Evolutionary conservation across 2,113 vertebrate species (phyloP).

Genomic region (Macrotus californicus): DNA sequence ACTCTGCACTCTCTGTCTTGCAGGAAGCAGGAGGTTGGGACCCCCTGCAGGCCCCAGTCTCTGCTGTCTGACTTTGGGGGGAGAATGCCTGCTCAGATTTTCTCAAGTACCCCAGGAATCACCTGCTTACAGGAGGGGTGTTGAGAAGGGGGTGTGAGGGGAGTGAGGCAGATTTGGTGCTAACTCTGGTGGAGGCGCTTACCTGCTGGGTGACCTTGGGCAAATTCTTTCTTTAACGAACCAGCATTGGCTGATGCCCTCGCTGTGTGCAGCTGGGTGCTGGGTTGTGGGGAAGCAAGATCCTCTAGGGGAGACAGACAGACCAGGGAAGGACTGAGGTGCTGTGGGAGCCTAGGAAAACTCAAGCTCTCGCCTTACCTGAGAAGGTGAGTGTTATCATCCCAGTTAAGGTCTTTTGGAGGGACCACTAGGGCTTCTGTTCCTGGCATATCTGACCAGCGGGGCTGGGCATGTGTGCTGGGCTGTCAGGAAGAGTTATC

Average conservation of each 20-base stretch:
- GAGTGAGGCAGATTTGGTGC: neutral
- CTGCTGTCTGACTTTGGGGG: neutral
- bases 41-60: neutral
- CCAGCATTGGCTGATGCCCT: neutral
- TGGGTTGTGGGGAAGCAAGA: neutral
- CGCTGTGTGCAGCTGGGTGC: neutral
- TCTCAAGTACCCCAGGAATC: neutral
- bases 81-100: neutral
- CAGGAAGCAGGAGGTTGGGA: neutral
- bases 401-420: neutral
- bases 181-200: neutral
- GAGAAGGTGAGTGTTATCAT: neutral
- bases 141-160: neutral
- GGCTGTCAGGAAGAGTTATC: constrained; percentile 84
- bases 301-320: neutral
- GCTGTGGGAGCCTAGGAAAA: neutral
- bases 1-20: neutral
- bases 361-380: neutral
- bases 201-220: neutral
- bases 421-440: neutral
- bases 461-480: constrained; percentile 71
- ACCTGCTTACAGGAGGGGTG: neutral
- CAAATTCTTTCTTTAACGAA: neutral
- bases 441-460: neutral
- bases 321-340: neutral